Conservation (phyloP, 2,113 vertebrate genomes). For the Bos indicus region DNA sequence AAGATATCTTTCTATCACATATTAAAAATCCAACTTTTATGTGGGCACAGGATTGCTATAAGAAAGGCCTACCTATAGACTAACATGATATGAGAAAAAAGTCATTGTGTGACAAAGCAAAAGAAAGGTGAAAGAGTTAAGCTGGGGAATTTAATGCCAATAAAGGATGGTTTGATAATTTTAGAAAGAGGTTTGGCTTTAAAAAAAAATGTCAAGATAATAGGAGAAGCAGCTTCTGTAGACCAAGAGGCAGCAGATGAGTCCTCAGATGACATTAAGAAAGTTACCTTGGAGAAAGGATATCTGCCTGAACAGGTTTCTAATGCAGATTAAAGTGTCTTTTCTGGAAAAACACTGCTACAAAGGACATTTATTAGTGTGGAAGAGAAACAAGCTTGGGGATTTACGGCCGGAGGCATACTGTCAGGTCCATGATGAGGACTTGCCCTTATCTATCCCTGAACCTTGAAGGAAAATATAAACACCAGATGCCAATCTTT, state of each 20-base stretch:
- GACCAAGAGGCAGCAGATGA: background rate
- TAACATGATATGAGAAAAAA: background rate
- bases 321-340: background rate
- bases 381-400: background rate
- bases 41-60: background rate
- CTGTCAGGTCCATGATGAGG: background rate
- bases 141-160: background rate
- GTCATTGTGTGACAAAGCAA: background rate
- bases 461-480: background rate
- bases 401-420: background rate
- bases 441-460: background rate
- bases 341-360: background rate
- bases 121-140: background rate
- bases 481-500: background rate
- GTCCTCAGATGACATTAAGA: background rate
- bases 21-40: background rate
- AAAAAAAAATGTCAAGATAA: background rate
- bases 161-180: background rate
- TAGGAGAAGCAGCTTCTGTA: background rate
- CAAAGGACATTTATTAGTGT: background rate
- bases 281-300: background rate
- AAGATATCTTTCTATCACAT: background rate
- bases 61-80: background rate
- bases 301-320: background rate
- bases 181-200: background rate